A percentile compares a stretch with the other conserved stretches of the same genome.
phyloP scores from a whole-genome alignment of 2,797 vertebrate species.

The Craterocephalus amniculus region DNA sequence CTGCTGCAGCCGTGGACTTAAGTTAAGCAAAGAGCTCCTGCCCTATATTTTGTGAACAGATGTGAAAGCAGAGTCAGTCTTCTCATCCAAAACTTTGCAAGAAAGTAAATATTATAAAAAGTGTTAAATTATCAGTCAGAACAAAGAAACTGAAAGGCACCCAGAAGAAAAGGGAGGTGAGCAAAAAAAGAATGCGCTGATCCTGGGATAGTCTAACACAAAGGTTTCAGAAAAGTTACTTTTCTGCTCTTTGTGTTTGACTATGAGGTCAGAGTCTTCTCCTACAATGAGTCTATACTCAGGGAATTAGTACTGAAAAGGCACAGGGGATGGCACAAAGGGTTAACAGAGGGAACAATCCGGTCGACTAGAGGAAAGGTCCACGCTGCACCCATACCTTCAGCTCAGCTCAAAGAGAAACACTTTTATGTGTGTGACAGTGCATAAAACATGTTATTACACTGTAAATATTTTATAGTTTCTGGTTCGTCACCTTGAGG shows the following conservation, averaged over 20 bases:
- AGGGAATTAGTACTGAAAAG: constrained; percentile 39
- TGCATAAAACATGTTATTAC: constrained; percentile 59
- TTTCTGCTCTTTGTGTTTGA: constrained; percentile 8
- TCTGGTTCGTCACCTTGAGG: constrained; percentile 46
- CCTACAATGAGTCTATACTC: constrained; percentile 12
- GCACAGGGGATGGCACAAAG: constrained; percentile 13
- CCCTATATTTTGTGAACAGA: neutral
- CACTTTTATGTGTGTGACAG: constrained; percentile 30
- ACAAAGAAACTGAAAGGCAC: constrained; percentile 50
- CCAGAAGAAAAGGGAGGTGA: constrained; percentile 29
- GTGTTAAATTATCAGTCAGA: constrained; percentile 20
- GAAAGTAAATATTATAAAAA: constrained; percentile 21
- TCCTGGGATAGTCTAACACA: constrained; percentile 2
- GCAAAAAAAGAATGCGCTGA: constrained; percentile 27
- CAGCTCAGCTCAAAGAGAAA: constrained; percentile 28
- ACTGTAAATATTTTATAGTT: constrained; percentile 69
- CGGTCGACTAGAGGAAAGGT: constrained; percentile 30
- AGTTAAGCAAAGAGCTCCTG: neutral
- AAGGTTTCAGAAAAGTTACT: too few relatives aligned
- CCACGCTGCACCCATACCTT: constrained; percentile 33
- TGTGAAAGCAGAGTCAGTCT: constrained; percentile 7
- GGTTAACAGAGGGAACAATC: constrained; percentile 36
- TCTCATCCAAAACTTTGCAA: neutral
- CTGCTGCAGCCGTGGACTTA: neutral
- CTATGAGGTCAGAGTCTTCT: constrained; percentile 22